phyloP scores from a whole-genome alignment of 2,113 vertebrate genomes.

The Naja naja region DNA sequence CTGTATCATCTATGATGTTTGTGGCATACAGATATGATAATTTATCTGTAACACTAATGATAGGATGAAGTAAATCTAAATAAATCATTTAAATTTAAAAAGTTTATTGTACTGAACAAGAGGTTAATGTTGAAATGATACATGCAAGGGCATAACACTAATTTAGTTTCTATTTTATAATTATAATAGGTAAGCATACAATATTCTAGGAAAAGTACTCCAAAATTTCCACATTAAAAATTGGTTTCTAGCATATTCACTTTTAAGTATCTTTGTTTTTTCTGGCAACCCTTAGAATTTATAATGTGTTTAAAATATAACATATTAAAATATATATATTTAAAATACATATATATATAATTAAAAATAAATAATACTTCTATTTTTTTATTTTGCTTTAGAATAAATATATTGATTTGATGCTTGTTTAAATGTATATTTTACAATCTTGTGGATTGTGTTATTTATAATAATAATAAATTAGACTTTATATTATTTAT shows the following conservation, averaged over 20 bases:
- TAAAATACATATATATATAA: not conserved
- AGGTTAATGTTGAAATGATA: not conserved
- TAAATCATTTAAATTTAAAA: not conserved
- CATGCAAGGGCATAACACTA: not conserved
- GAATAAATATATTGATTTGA: not conserved
- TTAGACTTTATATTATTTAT: slow-evolving; percentile 30
- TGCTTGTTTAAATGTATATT: slow-evolving; percentile 11
- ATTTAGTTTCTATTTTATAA: not conserved
- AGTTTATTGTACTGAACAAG: not conserved
- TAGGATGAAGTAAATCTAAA: not conserved
- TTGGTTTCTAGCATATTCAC: not conserved
- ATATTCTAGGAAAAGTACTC: not conserved
- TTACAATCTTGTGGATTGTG: not conserved
- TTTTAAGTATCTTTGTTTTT: not conserved
- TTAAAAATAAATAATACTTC: not conserved
- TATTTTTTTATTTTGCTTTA: not conserved
- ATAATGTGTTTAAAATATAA: not conserved
- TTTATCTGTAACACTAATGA: not conserved
- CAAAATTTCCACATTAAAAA: not conserved
- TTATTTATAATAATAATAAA: not conserved
- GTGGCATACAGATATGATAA: not conserved
- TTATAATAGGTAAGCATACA: not conserved
- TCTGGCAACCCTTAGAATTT: not conserved
- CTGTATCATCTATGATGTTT: not conserved
- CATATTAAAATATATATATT: not conserved